phyloP scores from a whole-genome alignment of 2,797 vertebrate species.

The Lepus oiostolus region DNA sequence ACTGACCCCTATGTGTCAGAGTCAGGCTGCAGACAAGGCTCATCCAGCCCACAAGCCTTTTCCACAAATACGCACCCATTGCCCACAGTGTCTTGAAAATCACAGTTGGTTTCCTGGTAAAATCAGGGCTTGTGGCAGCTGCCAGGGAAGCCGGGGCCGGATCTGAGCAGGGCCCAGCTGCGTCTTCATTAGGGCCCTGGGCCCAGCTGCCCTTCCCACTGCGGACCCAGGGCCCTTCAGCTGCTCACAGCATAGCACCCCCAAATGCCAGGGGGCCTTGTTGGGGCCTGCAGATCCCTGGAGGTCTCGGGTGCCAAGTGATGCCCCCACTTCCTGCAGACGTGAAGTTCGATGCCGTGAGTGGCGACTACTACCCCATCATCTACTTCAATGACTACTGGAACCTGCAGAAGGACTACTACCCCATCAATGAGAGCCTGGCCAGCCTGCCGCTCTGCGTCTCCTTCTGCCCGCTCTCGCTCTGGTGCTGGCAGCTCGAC shows the following conservation, averaged over 20 bases:
- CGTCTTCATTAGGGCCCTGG: not conserved
- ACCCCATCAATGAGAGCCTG: conserved; percentile 94
- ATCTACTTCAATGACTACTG: conserved; percentile 99
- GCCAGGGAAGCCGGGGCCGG: not conserved
- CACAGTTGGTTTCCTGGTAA: not conserved
- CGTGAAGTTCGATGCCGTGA: conserved; percentile 97
- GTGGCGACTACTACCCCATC: conserved; percentile 97
- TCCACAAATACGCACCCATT: too few species aligned
- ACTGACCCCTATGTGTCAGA: accelerated
- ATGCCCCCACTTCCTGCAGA: conserved; percentile 85
- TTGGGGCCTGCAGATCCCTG: accelerated
- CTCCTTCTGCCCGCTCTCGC: conserved; percentile 94
- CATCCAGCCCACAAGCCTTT: not conserved
- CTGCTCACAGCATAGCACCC: not conserved
- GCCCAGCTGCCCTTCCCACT: not conserved
- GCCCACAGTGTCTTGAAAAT: not conserved
- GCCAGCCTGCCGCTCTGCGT: conserved; percentile 93
- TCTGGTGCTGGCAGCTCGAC: conserved; percentile 99
- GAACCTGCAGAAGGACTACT: conserved; percentile 99
- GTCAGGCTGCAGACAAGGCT: too few species aligned
- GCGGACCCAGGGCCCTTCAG: not conserved
- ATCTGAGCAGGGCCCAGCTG: not conserved
- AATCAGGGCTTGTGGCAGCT: accelerated
- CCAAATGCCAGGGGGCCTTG: not conserved
- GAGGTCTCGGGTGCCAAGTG: accelerated